These are phyloP conservation scores for Orthosia gothica DNA, from an alignment of 2,888 invertebrate genomes.

Conservation along the genomic window DNA sequence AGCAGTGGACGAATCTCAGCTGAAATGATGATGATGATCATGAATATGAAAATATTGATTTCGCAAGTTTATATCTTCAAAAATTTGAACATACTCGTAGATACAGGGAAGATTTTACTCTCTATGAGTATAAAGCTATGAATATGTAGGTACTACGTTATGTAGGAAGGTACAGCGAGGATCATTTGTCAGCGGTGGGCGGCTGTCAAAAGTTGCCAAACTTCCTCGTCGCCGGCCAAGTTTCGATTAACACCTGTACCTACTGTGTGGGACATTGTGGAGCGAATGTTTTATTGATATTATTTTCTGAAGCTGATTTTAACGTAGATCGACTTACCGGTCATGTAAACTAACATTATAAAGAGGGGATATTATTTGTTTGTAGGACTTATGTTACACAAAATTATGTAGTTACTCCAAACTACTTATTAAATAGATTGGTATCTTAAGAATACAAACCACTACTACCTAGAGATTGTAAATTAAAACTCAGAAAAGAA, in stretches of 20 bases:
- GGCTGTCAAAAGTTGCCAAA: conserved; percentile 65
- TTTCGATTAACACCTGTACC: conserved; percentile 79
- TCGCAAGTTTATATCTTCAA: neutral
- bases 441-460: too few species aligned
- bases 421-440: too few species aligned
- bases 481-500: too few species aligned
- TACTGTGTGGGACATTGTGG: conserved; percentile 33
- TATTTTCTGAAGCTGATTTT: neutral
- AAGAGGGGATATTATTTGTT: too few species aligned
- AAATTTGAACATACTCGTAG: neutral
- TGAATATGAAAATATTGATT: too few species aligned
- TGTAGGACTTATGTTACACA: too few species aligned
- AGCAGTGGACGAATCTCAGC: too few species aligned
- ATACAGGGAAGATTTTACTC: neutral
- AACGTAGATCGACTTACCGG: too few species aligned
- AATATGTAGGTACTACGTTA: neutral
- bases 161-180: conserved; percentile 13
- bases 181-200: conserved; percentile 67
- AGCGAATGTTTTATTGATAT: neutral
- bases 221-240: conserved; percentile 62
- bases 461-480: too few species aligned
- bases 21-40: too few species aligned
- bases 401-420: too few species aligned
- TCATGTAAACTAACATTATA: too few species aligned
- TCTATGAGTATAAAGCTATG: neutral